Conservation (phyloP, 2,113 vertebrate species). For the Pithys albifrons region DNA sequence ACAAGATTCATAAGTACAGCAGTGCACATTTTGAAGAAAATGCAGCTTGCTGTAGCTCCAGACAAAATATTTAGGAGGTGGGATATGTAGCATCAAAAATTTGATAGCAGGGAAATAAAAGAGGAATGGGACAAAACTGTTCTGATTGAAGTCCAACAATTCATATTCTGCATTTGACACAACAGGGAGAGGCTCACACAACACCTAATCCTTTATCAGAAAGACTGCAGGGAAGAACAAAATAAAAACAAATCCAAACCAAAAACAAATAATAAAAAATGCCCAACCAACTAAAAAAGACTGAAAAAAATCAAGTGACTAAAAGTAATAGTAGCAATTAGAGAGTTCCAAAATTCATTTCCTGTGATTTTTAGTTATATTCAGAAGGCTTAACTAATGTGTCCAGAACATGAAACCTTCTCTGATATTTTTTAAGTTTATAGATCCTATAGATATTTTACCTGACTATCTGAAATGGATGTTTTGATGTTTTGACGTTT, state of each 20-base stretch:
- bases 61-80: neutral
- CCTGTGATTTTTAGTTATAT: neutral
- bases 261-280: neutral
- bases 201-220: neutral
- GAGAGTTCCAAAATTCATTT: neutral
- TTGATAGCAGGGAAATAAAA: neutral
- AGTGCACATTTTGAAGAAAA: neutral
- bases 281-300: neutral
- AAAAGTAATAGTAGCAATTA: neutral
- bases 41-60: neutral
- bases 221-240: neutral
- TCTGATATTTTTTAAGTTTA: neutral
- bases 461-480: neutral
- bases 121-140: neutral
- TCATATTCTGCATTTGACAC: neutral
- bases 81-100: neutral
- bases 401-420: neutral
- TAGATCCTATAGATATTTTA: neutral
- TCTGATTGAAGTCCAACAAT: neutral
- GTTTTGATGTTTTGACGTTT: neutral
- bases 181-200: neutral
- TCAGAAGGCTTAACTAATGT: neutral
- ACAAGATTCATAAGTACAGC: neutral
- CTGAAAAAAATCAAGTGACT: neutral
- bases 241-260: neutral